Evolutionary conservation across 2,797 vertebrate species (phyloP), one percentile per base, ranked within the genome.

Genomic region (Glossophaga mutica): DNA sequence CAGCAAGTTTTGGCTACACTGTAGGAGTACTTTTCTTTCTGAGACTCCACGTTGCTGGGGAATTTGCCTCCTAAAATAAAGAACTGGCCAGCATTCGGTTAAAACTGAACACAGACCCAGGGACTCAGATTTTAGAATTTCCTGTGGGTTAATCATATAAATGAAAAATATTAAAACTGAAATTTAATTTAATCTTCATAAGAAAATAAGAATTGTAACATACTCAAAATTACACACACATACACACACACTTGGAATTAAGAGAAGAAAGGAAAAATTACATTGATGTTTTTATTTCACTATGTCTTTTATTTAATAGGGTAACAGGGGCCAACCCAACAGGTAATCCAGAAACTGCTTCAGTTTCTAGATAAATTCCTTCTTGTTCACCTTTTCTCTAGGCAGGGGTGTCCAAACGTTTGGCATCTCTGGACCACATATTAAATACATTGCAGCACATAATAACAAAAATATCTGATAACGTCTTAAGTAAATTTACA

Each of bases 321-420:
- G 24, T 67, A 77, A 73, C 6, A 59, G 57, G 57, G 57, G 4
- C 57, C 57, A 59, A 59, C 24, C 57, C 10, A 26, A 24, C 57
- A 77, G 65, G 91, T 95, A 97, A 97, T 98, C 94, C 96, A 98
- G 96, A 97, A 97, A 95, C 96, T 97, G 91, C 96, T 97, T 96
- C 92, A 83, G 94, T 97, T 97, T 97, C 98, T 97, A 97, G 95
- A 97, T 97, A 96, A 97, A 97, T 94, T 93, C 70, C 93, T 94
- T 91, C 92, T 97, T 0, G 0, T 90, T 95, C 86, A 89, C 86
- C 57, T 97, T 96, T 98, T 73, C 95, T 97, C 96, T 98, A 29
- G 59, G 26, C 59, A 62, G 59, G 11, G 12, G 4, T 32, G 11
- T 32, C 59, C 59, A 62, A 32, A 11, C 5, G 5, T 62, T 62